Evolutionary conservation across 2,113 vertebrate species (phyloP).

Genomic region (Lynx canadensis): DNA sequence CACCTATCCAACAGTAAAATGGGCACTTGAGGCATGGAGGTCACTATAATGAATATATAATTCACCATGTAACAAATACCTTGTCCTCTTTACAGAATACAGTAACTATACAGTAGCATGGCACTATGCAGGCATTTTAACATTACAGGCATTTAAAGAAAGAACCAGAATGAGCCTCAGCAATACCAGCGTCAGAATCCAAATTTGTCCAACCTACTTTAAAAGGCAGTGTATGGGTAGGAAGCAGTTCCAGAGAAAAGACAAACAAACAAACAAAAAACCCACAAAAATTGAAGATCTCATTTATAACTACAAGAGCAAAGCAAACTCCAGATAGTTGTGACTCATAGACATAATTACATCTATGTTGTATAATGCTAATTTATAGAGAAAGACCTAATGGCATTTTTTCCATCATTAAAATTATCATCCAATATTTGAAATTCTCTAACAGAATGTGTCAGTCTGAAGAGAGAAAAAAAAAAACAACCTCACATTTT

Average conservation of each 20-base stretch:
- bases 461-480: constrained; percentile 14
- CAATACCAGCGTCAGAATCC: neutral
- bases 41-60: neutral
- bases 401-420: neutral
- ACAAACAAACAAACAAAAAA: neutral
- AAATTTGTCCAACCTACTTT: neutral
- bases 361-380: neutral
- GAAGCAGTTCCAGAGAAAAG: neutral
- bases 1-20: neutral
- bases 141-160: neutral
- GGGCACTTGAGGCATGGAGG: neutral
- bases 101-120: neutral
- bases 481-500: neutral
- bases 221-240: neutral
- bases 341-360: neutral
- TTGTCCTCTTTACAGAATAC: neutral
- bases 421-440: constrained; percentile 10
- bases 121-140: neutral
- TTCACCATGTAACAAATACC: neutral
- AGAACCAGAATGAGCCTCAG: neutral
- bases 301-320: constrained; percentile 10
- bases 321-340: neutral
- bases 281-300: neutral
- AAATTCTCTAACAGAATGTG: constrained; percentile 25
- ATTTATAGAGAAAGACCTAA: neutral